Evolutionary conservation across 2,113 vertebrate genomes (phyloP).

Genomic region (Caranx melampygus): DNA sequence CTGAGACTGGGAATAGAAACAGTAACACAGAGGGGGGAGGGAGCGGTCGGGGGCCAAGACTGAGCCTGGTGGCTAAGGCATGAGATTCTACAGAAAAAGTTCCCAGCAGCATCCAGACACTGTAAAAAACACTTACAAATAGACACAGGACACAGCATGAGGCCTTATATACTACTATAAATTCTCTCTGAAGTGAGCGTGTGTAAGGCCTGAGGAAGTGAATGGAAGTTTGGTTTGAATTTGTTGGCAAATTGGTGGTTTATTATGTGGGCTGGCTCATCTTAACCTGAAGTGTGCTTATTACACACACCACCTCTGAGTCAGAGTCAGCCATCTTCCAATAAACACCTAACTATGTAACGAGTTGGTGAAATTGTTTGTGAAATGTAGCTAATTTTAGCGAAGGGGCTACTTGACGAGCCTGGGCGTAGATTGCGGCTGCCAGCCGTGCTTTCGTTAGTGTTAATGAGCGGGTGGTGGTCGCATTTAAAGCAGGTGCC

Average conservation of each 20-base stretch:
- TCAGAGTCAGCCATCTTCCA: constrained; percentile 78
- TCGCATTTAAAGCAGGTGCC: constrained; percentile 82
- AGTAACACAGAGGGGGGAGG: constrained; percentile 57
- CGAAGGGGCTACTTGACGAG: constrained; percentile 69
- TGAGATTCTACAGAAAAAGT: constrained; percentile 46
- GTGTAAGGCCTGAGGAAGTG: constrained; percentile 6
- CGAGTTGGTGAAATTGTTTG: constrained; percentile 83
- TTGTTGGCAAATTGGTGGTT: constrained; percentile 71
- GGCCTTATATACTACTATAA: background rate
- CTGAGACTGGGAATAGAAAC: constrained; percentile 61
- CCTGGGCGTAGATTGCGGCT: constrained; percentile 71
- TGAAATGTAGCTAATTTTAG: constrained; percentile 83
- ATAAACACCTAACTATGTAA: constrained; percentile 83
- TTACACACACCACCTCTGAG: constrained; percentile 67
- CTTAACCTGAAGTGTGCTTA: constrained; percentile 72
- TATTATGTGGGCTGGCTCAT: constrained; percentile 72
- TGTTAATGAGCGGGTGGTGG: constrained; percentile 82
- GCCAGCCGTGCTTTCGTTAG: constrained; percentile 76
- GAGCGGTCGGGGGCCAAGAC: constrained; percentile 50
- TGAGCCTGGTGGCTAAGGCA: constrained; percentile 38
- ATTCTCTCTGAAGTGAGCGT: constrained; percentile 21
- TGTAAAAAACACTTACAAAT: constrained; percentile 34
- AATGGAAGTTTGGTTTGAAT: constrained; percentile 49
- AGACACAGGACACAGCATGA: background rate
- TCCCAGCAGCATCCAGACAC: constrained; percentile 14